phyloP scores from a whole-genome alignment of 2,797 vertebrate genomes.

The Glossophaga mutica region DNA sequence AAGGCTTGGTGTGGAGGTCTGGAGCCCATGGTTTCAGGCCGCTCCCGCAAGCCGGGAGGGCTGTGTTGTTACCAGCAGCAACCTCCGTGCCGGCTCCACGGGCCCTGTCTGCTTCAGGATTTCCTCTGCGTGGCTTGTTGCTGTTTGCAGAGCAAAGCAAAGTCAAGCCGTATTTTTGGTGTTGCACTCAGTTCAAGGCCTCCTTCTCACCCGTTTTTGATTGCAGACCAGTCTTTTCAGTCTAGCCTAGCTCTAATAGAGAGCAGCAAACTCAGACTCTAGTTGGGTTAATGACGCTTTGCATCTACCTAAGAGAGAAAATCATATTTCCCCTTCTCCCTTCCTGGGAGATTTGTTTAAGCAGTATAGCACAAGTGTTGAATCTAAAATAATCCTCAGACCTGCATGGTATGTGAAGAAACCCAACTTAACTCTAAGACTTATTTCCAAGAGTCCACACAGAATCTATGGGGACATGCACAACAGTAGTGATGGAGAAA shows the following conservation, averaged over 20 bases:
- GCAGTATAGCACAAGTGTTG: background rate
- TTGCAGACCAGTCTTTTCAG: background rate
- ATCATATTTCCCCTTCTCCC: background rate
- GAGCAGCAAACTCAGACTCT: background rate
- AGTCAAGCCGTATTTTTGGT: background rate
- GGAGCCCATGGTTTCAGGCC: background rate
- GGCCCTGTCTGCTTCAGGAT: background rate
- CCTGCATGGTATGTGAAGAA: constrained; percentile 13
- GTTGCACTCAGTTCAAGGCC: background rate
- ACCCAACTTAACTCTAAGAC: background rate
- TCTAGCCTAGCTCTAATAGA: background rate
- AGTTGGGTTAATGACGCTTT: background rate
- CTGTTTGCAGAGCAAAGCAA: background rate
- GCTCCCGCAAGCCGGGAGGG: too few relatives aligned
- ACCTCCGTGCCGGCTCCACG: background rate
- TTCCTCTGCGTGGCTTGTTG: background rate
- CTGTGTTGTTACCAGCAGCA: background rate
- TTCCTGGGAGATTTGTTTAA: background rate
- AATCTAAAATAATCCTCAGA: constrained; percentile 10
- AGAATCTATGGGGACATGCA: background rate
- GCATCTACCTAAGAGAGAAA: background rate
- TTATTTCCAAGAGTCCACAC: background rate
- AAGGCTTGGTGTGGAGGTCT: background rate
- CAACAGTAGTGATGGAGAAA: background rate
- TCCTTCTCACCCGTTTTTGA: background rate